Evolutionary conservation across 2,797 vertebrate species (phyloP), one percentile per base, ranked within the genome.

Genomic region (Pristis pectinata): DNA sequence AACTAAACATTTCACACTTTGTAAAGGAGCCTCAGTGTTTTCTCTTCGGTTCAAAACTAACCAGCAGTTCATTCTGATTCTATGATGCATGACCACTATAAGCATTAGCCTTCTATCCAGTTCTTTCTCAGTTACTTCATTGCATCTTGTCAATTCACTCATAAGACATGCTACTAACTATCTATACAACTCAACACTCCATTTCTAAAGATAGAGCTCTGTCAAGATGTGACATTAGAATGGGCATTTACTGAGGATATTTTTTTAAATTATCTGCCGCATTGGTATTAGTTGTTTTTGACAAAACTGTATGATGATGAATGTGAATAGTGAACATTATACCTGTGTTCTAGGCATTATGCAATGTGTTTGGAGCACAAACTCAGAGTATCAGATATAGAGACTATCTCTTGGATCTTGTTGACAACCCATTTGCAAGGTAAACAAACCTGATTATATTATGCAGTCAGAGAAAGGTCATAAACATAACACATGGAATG

Each of bases 1-100:
- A 64, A 91, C 87, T 64, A 91, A 91, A 91, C 87, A 64, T 87
- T 91, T 91, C 87, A 91, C 59, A 34, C 85, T 37, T 91, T 91
- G 59, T 64, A 91, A 89, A 37, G 87, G 87, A 67, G 37, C 34
- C n/a, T 37, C 61, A 61, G 61, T 64, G 59, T 91, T 41, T 61
- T 74, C n/a, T 64, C 85, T 59, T 24, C 59, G 91, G 59, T 24
- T 91, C 87, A 91, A 64, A 91, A 91, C 34, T 61, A 91, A 91
- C 85, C 87, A 67, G 34, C 85, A 89, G 87, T 67, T 91, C 87
- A 64, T 64, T 91, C 34, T 91, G 87, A 91, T 64, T 91, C 87
- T 37, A 37, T 37, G 59, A 80, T 44, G 37, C 37, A 80, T 80
- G 79, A 64, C 87, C 87, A 61, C 19, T 67, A 30, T 87, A 64